Base-by-base conservation (phyloP, 2,113 vertebrate species). In the Antechinus flavipes region DNA sequence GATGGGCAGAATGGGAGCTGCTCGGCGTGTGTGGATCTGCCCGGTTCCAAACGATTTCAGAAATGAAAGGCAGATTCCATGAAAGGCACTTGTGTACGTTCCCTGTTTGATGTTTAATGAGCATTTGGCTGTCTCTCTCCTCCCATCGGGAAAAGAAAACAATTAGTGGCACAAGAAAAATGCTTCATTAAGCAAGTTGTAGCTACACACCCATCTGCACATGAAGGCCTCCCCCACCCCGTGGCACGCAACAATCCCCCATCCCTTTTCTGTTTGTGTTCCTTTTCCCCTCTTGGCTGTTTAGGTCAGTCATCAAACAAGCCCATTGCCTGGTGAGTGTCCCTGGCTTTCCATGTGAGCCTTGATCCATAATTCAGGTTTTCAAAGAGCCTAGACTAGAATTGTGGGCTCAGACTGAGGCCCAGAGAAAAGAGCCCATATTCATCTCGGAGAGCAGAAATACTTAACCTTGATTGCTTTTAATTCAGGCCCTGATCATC, bases 21-120 rank as follows among this genome's bases (percentile, higher is more conserved):
- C n/a, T 42, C 2, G 19, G 68, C 68, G 8, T 84, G 68, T 84
- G 19, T 84, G 68, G 68, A 23, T 84, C 68, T 84, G 68, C n/a
- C 68, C 35, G 42, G 5, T 23, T 84, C 35, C 68, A 84, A 84
- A 84, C 6, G n/a, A 84, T 84, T 8, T 42, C 16, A 42, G 23
- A 84, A 84, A 84, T 42, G 68, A 84, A 84, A 84, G 68, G 68
- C 68, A 84, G 68, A 42, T 84, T 42, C 68, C 42, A 42, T n/a
- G n/a, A 84, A 42, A 22, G n/a, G 6, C 1, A 84, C 35, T 42
- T 42, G 16, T 42, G n/a, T 84, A 30, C 22, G n/a, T 23, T 84
- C n/a, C 22, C 68, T 84, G 68, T 84, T 84, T 84, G 68, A 84
- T 84, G 68, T 84, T 84, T 84, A 84, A 84, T 84, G 68, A 84